Evolutionary conservation across 2,113 vertebrate species (phyloP), one percentile per base, ranked within the genome.

Genomic region (Tinamus guttatus): DNA sequence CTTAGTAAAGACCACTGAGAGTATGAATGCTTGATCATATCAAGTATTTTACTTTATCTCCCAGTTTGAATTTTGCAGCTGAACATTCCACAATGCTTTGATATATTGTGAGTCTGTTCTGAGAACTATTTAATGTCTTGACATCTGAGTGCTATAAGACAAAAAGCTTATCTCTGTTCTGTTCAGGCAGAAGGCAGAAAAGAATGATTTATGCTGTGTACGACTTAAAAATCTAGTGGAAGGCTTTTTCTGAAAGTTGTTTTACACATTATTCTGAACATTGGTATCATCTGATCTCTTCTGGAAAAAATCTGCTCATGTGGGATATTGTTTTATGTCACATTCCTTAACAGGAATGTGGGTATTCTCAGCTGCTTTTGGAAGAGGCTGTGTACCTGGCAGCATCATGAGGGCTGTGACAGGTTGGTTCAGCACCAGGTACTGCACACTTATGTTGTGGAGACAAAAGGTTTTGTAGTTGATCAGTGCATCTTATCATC

Each of bases 131-230:
- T 91, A 88, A 71, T 85, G 69, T 81, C 82, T 80, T 87, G 24
- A 5, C 83, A 78, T 94, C 79, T 91, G 63, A 86, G 19, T 75
- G 51, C 79, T 90, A 3, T 67, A 88, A 93, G 68, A 96, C 90
- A 88, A 81, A 97, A 85, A 34, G 56, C 93, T 93, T 91, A 82
- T 85, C 89, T 87, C 91, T 90, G 52, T 91, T 90, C 67, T 87
- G 28, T 90, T 95, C 91, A 93, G 93, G 45, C 85, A 94, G 71
- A 74, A 85, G 36, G 64, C 84, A 90, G 64, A 78, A 67, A 70
- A 85, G 59, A 79, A 63, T 70, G 16, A 88, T 80, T 85, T 56
- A 74, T 60, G 13, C 32, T 28, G 14, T 85, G 36, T 83, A 56
- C 45, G 38, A 59, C 13, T 51, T 0, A 27, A 69, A 65, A 47